Evolutionary conservation across 2,797 vertebrate genomes (phyloP), one percentile per base, ranked within the genome.

Genomic region (Tympanoctomys barrerae): DNA sequence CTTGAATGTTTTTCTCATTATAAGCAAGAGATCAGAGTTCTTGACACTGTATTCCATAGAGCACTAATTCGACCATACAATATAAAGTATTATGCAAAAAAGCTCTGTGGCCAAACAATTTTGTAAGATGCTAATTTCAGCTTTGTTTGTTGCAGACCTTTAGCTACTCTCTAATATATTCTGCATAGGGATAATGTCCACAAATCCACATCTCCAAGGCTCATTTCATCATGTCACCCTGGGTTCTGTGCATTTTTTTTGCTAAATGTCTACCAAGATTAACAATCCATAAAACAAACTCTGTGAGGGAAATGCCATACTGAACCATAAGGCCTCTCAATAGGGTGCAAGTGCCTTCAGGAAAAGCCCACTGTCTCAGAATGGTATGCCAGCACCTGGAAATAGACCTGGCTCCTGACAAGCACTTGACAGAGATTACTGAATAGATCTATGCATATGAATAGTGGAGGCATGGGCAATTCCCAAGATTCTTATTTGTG

Each of bases 211-310:
- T 77, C 26, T 4, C n/a, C 24, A 26, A 64, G 77, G 49, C 19
- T 36, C 59, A 52, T n/a, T 77, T 49, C 16, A 36, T n/a, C 91
- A 78, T 57, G 84, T 66, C 13, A 42, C 57, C 19, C 57, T 79
- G 13, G 21, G 46, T 66, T 88, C 62, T 82, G 21, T 59, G 75
- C 85, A 28, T 33, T 94, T 84, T 94, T 94, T 84, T 95, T 93
- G 68, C n/a, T 87, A 59, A 93, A 7, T n/a, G 19, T 80, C 73
- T 90, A 57, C 39, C 49, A 73, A 33, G 46, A 77, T 66, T 94
- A 91, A 31, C 22, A 66, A 66, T 36, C 87, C 42, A 64, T 39
- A 26, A 96, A 84, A 81, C 6, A 42, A 26, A 82, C 28, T 88
- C 70, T 68, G 18, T 21, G 57, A 92, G 22, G 68, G 70, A 90